phyloP scores from a whole-genome alignment of 2,797 vertebrate species.

The Lithobates sylvaticus region DNA sequence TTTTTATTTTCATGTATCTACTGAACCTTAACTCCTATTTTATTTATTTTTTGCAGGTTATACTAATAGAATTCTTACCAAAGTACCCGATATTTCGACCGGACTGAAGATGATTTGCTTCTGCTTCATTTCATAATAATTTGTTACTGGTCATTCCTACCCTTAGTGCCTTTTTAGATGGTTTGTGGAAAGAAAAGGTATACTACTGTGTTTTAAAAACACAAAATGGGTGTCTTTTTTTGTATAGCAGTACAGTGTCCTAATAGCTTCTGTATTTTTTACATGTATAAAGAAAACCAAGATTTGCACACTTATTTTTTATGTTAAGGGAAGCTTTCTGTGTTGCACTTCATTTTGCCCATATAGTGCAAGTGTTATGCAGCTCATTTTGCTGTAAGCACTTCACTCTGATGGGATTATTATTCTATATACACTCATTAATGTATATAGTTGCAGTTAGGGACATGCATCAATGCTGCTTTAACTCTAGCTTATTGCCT shows the following conservation, averaged over 20 bases:
- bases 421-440: constrained; percentile 12
- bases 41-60: constrained; percentile 84
- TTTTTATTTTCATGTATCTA: too few species aligned
- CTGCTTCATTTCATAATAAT: constrained; percentile 68
- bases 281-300: constrained; percentile 81
- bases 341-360: constrained; percentile 82
- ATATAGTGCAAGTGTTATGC: constrained; percentile 2
- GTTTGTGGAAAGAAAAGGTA: constrained; percentile 89
- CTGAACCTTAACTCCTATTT: neutral
- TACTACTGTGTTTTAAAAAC: constrained; percentile 77
- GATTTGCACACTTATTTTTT: constrained; percentile 93
- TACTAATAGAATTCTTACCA: constrained; percentile 99
- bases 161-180: constrained; percentile 99
- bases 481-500: constrained; percentile 86
- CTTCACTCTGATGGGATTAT: constrained; percentile 63
- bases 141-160: constrained; percentile 89
- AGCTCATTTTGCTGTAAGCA: constrained; percentile 1
- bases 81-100: constrained; percentile 99
- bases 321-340: constrained; percentile 81
- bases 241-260: constrained; percentile 86
- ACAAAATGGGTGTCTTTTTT: constrained; percentile 67
- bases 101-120: constrained; percentile 85
- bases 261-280: constrained; percentile 90
- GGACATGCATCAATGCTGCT: constrained; percentile 76
- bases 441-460: constrained; percentile 72